A percentile compares a stretch with the other conserved stretches of the same genome.
Evolutionary conservation across 2,797 vertebrate genomes (phyloP).

Genomic region (Oreonectes daqikongensis): DNA sequence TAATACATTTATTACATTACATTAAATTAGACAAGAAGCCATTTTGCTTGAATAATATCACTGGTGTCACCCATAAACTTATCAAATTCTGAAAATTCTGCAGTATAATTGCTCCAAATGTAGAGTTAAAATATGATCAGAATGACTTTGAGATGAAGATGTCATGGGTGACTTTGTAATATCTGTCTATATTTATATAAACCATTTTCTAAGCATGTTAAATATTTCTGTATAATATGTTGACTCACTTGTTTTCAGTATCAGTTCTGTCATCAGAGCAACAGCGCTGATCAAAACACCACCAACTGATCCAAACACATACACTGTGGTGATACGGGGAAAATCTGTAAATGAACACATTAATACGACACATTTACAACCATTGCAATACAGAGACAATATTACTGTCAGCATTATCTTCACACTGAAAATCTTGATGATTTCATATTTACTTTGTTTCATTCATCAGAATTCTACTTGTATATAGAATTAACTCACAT

Average conservation of each 20-base stretch:
- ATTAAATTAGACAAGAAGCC: not conserved
- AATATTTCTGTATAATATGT: not conserved
- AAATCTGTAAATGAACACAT: not conserved
- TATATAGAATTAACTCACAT: not conserved
- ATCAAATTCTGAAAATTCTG: not conserved
- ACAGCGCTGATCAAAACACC: not conserved
- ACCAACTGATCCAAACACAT: conserved; percentile 1
- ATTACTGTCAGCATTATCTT: not conserved
- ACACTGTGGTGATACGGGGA: not conserved
- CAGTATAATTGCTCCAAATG: not conserved
- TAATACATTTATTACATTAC: too few relatives aligned
- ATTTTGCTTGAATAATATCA: not conserved
- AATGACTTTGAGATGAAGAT: too few relatives aligned
- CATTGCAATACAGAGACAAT: not conserved
- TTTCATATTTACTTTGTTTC: not conserved
- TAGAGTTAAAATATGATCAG: not conserved
- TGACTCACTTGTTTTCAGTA: not conserved
- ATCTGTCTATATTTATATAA: not conserved
- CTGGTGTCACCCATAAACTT: not conserved
- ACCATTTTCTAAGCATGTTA: not conserved
- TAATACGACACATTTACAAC: not conserved
- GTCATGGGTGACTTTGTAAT: too few relatives aligned
- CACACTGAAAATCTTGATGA: not conserved
- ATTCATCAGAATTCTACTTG: not conserved
- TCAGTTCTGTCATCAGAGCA: not conserved